phyloP scores from a whole-genome alignment of 2,797 vertebrate species.

The Halcyon badia region DNA sequence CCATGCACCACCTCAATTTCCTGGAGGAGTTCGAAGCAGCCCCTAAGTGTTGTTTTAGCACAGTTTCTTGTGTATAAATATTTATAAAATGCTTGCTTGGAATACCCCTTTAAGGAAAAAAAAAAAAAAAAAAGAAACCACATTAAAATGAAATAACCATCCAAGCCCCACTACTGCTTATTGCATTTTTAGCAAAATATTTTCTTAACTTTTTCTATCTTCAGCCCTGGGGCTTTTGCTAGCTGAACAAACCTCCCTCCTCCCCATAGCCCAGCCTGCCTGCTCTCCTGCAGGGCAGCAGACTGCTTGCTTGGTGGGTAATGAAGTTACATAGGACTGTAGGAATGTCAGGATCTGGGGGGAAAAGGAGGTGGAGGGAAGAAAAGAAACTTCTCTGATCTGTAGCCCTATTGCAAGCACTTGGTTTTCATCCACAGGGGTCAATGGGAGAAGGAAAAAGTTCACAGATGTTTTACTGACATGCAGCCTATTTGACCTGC shows the following conservation, averaged over 20 bases:
- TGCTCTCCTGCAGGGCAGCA: background rate
- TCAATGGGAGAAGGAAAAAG: background rate
- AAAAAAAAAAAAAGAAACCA: too few relatives aligned
- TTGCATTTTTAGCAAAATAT: background rate
- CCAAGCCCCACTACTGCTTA: background rate
- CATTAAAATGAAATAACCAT: background rate
- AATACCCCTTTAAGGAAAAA: background rate
- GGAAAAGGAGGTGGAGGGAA: background rate
- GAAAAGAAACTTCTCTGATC: background rate
- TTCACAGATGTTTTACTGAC: background rate
- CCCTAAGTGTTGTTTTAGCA: background rate
- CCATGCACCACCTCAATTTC: background rate
- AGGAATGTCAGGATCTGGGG: background rate
- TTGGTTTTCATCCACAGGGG: background rate
- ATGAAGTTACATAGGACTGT: background rate
- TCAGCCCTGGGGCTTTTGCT: background rate
- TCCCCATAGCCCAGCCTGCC: background rate
- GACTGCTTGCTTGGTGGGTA: background rate
- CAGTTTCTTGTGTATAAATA: background rate
- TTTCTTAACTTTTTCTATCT: slow-evolving; percentile 10
- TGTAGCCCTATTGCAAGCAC: background rate
- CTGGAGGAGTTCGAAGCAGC: background rate
- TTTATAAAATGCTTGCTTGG: background rate
- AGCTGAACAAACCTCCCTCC: background rate
- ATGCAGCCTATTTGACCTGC: background rate